Percentiles rank a stretch among this genome's conserved stretches.
Evolutionary conservation across 1,140 invertebrate species (phyloP).

Genomic region (Sminthurides bifidus): DNA sequence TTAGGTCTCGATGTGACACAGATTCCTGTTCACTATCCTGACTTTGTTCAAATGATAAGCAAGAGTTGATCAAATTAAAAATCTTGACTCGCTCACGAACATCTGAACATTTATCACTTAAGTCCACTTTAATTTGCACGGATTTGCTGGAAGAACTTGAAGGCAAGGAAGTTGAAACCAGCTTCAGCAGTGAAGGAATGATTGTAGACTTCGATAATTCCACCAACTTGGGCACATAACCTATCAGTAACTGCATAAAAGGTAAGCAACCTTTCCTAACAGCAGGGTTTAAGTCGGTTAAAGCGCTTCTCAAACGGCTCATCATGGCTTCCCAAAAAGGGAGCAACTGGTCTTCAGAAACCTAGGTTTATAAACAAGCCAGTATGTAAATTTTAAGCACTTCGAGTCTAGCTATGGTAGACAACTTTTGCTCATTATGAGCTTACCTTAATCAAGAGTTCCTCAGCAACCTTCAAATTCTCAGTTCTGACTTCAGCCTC

Average conservation of each 20-base stretch:
- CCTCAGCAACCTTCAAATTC: slow-evolving; percentile 19
- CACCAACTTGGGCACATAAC: slow-evolving; percentile 21
- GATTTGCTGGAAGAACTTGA: neutral
- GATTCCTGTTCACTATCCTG: no score
- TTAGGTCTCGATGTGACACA: no score
- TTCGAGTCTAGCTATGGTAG: neutral
- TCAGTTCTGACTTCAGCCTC: slow-evolving; percentile 24
- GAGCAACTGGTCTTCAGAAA: slow-evolving; percentile 24
- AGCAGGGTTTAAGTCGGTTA: slow-evolving; percentile 19
- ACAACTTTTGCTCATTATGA: neutral
- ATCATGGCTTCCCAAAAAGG: slow-evolving; percentile 29
- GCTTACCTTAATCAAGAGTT: slow-evolving; percentile 16
- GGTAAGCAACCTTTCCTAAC: slow-evolving; percentile 20
- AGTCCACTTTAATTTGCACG: slow-evolving; percentile 18
- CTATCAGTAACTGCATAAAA: slow-evolving; percentile 18
- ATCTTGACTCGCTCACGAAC: slow-evolving; percentile 10
- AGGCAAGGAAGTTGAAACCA: slow-evolving; percentile 16
- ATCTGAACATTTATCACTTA: slow-evolving; percentile 23
- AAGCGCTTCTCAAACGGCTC: slow-evolving; percentile 23
- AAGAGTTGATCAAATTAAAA: slow-evolving; percentile 8
- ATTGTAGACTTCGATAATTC: slow-evolving; percentile 12
- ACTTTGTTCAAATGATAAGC: slow-evolving; percentile 18
- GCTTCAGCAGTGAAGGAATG: slow-evolving; percentile 15
- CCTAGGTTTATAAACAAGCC: slow-evolving; percentile 9
- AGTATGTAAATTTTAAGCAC: neutral